Base-by-base conservation (phyloP, 2,113 vertebrate genomes). In the Heterochromis multidens region DNA sequence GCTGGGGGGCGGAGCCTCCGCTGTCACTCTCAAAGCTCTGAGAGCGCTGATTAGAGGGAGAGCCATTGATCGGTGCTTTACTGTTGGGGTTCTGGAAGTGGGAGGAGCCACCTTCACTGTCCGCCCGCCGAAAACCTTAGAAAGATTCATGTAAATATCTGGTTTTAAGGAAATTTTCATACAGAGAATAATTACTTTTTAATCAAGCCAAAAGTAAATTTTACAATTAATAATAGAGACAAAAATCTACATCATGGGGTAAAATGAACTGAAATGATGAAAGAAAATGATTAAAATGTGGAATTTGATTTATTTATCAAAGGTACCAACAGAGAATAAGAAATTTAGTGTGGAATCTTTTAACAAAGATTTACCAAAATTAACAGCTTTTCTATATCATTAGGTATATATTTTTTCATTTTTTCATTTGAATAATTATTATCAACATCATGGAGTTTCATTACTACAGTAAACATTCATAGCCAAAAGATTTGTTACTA, bases 1-100 rank as follows among this genome's bases (percentile, higher is more conserved):
- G 94, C 84, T 88, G 91, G 17, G 94, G 94, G 85, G 88, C 79
- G 33, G 86, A 82, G 63, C 92, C 89, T 85, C 91, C 77, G 65
- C 2, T n/a, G 57, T 87, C 79, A 12, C 11, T 63, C 27, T 95
- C 93, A 54, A 94, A 93, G 87, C 93, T 95, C 79, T 92, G 94
- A 58, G 93, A 93, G 37, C 89, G 88, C 1, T 57, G 93, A 79
- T 16, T 93, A 80, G 88, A 80, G 6, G 92, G 85, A 2, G 93
- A 87, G 1, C 83, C 80, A 6, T 86, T 92, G 40, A 84, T 85
- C 11, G 83, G 83, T 5, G 83, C 83, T 72, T 92, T 90, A 14
- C 35, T 79, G 40, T 35, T 3, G 3, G 79, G 81, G 4, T 91
- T 52, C 19, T 61, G 12, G 35, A 91, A 78, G 65, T 86, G 83